Evolutionary conservation across 2,797 vertebrate species (phyloP).

Genomic region (Hoplostethus mediterraneus): DNA sequence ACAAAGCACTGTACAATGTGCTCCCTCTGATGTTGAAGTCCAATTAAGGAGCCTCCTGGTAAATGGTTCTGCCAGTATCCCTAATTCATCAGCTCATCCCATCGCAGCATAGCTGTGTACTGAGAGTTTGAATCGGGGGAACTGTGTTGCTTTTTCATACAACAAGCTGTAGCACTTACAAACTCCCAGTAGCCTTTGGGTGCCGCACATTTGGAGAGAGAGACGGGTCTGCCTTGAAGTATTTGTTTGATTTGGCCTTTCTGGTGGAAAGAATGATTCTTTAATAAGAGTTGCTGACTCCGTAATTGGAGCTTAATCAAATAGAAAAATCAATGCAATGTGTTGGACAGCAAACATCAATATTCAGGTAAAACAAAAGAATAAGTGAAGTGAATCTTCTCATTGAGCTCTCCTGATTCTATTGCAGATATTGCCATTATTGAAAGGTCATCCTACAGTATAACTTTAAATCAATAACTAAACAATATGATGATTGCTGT

Average conservation of each 20-base stretch:
- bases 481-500: no score
- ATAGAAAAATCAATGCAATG: neutral
- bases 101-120: neutral
- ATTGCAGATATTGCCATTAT: no score
- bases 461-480: no score
- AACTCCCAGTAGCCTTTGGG: no score
- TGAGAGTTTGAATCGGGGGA: no score
- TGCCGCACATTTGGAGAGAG: neutral
- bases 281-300: neutral
- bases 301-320: neutral
- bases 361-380: no score
- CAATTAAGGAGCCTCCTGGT: conserved; percentile 39
- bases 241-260: neutral
- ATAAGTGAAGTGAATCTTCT: no score
- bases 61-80: conserved; percentile 28
- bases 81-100: conserved; percentile 32
- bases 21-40: conserved; percentile 17
- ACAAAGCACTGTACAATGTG: conserved; percentile 3
- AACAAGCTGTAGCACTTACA: no score
- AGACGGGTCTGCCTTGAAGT: neutral
- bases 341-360: neutral
- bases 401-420: no score
- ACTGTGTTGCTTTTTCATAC: no score
- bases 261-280: neutral
- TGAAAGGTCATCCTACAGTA: no score